Base-by-base conservation (phyloP, 2,888 invertebrate species). In the Pandemis corylana region DNA sequence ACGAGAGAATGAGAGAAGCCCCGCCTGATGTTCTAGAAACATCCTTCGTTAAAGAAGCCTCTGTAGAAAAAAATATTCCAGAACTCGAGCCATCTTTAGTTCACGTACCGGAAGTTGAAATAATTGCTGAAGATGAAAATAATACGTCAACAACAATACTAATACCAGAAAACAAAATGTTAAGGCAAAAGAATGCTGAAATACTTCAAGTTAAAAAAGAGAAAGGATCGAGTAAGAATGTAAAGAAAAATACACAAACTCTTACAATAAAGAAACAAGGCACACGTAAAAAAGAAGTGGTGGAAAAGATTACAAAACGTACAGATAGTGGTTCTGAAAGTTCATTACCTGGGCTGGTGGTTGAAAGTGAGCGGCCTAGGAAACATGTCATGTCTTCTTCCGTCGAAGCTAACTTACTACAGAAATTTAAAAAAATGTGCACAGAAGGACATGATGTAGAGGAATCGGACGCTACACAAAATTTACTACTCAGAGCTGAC, bases 281-380 rank as follows among this genome's bases (percentile, higher is more conserved):
- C 74, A 65, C 71, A 68, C 77, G 76, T 41, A 62, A 63, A 63
- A 67, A n/a, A 41, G n/a, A 9, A n/a, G 6, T n/a, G 5, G n/a
- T n/a, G n/a, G n/a, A 62, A 42, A 59, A 28, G 4, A 59, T 6
- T 28, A 10, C 4, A 13, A 59, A 49, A 64, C 42, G 42, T 51
- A 41, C 12, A 80, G 84, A 84, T 56, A 87, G 88, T 68, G 81
- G 84, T 78, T 86, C 88, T 15, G 80, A 81, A 63, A 92, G 93
- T 78, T 90, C 93, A 6, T 80, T 93, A 53, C 93, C 93, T 0
- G 89, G 85, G 0, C 82, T 94, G 12, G 77, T 90, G 5, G 85
- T 93, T 36, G 93, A 93, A 83, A 78, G 83, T 9, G 81, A 81
- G 1, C 77, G 78, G 0, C 59, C 56, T 1, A 66, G 68, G 7